A percentile compares a stretch with the other conserved stretches of the same genome.
phyloP scores from a whole-genome alignment of 2,113 vertebrate species.

The Anolis sagrei region DNA sequence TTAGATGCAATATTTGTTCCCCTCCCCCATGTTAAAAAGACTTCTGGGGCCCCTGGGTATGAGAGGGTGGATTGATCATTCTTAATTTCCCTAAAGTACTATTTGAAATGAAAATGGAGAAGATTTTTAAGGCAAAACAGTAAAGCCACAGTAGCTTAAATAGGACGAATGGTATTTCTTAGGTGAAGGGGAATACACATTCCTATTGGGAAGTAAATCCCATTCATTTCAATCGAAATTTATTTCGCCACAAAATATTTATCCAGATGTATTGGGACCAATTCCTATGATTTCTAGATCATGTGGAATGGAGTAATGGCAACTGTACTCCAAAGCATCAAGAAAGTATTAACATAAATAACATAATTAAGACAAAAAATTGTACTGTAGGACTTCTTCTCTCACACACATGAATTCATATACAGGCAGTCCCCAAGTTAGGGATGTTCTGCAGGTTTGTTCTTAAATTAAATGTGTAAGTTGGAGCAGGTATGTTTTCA shows the following conservation, averaged over 20 bases:
- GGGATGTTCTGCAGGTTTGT: too few relatives aligned
- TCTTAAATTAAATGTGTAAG: too few relatives aligned
- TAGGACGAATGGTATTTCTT: neutral
- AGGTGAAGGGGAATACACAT: neutral
- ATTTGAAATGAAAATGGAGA: neutral
- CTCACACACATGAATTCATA: neutral
- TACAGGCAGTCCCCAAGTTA: too few relatives aligned
- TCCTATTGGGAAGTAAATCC: neutral
- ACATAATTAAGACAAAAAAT: neutral
- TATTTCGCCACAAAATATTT: neutral
- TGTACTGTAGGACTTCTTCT: neutral
- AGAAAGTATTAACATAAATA: neutral
- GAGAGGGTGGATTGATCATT: too few relatives aligned
- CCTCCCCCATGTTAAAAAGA: too few relatives aligned
- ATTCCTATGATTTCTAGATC: neutral
- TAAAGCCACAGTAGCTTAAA: neutral
- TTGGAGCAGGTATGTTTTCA: too few relatives aligned
- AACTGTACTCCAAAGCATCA: neutral
- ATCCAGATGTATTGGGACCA: too few relatives aligned
- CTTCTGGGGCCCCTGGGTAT: too few relatives aligned
- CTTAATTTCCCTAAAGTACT: neutral
- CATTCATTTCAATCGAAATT: neutral
- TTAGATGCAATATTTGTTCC: neutral
- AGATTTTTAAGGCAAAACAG: neutral
- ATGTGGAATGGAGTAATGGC: neutral